phyloP scores from a whole-genome alignment of 2,888 invertebrate species.

The Monoplex corrugatus region DNA sequence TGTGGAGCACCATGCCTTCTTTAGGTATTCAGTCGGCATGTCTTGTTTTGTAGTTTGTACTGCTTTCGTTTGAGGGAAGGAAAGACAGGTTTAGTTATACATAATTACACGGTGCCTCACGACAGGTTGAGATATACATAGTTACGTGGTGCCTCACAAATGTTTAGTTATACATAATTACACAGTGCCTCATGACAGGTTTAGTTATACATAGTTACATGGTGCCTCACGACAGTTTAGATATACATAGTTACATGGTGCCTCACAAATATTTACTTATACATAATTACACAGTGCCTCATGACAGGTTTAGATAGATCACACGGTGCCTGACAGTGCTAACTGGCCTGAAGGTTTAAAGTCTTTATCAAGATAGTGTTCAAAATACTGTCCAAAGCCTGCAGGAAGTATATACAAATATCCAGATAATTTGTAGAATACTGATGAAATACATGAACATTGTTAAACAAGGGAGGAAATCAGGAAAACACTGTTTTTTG shows the following conservation, averaged over 20 bases:
- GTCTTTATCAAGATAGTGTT: no score
- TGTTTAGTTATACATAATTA: not conserved
- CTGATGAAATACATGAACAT: no score
- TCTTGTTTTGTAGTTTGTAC: not conserved
- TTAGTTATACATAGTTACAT: not conserved
- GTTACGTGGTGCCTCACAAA: no score
- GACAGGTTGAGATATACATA: not conserved
- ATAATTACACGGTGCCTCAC: not conserved
- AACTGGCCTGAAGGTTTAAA: no score
- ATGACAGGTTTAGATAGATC: not conserved
- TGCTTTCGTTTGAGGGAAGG: not conserved
- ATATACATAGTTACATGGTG: not conserved
- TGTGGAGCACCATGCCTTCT: conserved; percentile 93
- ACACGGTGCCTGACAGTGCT: no score
- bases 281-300: no score
- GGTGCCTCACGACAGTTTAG: no score
- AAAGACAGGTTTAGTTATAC: not conserved
- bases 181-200: not conserved
- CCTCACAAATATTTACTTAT: not conserved
- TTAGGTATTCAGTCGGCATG: conserved; percentile 73
- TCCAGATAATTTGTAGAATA: no score
- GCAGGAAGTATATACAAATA: no score
- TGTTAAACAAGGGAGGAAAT: no score
- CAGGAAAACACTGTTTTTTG: no score
- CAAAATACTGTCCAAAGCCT: no score